Conservation (phyloP, 2,797 vertebrate species). For the Microcaecilia unicolor region DNA sequence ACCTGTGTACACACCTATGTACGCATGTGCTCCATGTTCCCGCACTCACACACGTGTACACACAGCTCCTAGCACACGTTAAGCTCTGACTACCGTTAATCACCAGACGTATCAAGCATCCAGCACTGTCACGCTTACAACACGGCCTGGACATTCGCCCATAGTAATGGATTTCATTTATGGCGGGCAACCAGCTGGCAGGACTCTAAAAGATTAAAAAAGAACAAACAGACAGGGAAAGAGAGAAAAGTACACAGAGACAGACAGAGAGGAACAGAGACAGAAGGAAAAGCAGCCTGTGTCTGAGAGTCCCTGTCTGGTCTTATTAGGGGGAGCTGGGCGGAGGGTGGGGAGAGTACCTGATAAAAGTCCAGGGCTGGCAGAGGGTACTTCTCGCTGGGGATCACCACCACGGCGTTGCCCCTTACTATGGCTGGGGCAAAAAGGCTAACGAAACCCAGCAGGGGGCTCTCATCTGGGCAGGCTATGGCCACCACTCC, state of each 20-base stretch:
- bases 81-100: too few relatives aligned
- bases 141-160: too few relatives aligned
- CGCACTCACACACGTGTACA: too few relatives aligned
- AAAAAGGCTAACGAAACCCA: conserved; percentile 69
- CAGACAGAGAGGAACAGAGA: background rate
- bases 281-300: background rate
- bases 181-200: background rate
- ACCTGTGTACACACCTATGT: too few relatives aligned
- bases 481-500: conserved; percentile 74
- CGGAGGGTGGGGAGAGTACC: conserved; percentile 44
- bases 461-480: conserved; percentile 63
- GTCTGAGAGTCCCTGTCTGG: background rate
- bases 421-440: conserved; percentile 67
- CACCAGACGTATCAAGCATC: too few relatives aligned
- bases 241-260: background rate
- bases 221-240: background rate
- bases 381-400: conserved; percentile 66
- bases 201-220: background rate
- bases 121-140: too few relatives aligned
- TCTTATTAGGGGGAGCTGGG: background rate
- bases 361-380: conserved; percentile 68
- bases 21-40: too few relatives aligned
- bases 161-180: too few relatives aligned
- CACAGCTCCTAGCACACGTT: too few relatives aligned
- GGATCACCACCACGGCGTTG: conserved; percentile 69